phyloP scores from a whole-genome alignment of 2,797 vertebrate genomes.

The Valencia hispanica region DNA sequence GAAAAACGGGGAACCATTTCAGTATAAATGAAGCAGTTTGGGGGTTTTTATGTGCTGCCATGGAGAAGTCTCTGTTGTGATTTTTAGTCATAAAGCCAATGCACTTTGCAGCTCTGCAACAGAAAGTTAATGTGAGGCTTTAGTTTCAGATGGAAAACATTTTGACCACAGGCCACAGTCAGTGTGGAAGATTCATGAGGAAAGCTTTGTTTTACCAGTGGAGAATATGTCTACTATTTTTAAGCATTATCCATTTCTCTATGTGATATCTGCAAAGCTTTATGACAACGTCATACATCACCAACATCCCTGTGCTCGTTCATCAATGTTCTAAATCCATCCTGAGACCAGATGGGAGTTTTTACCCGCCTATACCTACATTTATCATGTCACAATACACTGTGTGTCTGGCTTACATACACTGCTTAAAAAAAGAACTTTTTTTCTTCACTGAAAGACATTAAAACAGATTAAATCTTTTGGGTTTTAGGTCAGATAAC shows the following conservation, averaged over 20 bases:
- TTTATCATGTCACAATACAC: neutral
- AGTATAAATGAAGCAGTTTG: slow-evolving; percentile 70
- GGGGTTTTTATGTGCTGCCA: slow-evolving; percentile 69
- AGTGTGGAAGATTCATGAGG: neutral
- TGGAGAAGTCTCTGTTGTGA: slow-evolving; percentile 60
- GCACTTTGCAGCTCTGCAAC: slow-evolving; percentile 63
- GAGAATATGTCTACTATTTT: neutral
- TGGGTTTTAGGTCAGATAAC: no score
- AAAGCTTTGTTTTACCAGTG: neutral
- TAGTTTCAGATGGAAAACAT: slow-evolving; percentile 47
- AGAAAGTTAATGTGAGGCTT: slow-evolving; percentile 64
- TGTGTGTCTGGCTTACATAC: neutral
- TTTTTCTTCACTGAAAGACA: no score
- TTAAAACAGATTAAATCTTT: no score
- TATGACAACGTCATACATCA: neutral
- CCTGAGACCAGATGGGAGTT: slow-evolving; percentile 26
- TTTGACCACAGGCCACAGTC: neutral
- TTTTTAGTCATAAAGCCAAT: slow-evolving; percentile 62
- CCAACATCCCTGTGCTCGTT: neutral
- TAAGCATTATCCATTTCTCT: neutral
- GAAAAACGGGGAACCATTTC: slow-evolving; percentile 65
- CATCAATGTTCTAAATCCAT: neutral
- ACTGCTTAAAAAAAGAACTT: neutral
- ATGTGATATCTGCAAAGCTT: neutral
- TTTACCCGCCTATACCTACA: neutral